phyloP scores from a whole-genome alignment of 1,140 invertebrate species.

The Orius laevigatus region DNA sequence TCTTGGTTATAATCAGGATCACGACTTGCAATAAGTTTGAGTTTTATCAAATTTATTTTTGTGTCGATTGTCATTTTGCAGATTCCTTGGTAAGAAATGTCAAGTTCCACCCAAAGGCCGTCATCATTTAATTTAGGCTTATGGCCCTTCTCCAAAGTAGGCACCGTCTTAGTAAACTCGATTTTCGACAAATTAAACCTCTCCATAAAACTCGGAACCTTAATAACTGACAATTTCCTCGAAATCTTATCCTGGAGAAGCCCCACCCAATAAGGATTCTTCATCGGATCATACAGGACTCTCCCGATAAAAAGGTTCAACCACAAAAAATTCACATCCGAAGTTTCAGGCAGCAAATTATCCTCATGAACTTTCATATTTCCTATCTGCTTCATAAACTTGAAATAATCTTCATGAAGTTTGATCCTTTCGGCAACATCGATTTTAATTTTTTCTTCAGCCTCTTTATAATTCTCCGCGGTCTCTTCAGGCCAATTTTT shows the following conservation, averaged over 20 bases:
- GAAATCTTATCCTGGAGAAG: slow-evolving; percentile 61
- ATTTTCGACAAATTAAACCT: slow-evolving; percentile 60
- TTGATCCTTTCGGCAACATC: no score
- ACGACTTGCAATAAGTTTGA: no score
- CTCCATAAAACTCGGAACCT: slow-evolving; percentile 78
- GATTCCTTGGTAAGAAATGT: slow-evolving; percentile 75
- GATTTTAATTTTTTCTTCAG: background rate
- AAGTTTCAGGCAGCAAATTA: no score
- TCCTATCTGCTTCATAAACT: slow-evolving; percentile 7
- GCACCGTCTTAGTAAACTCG: slow-evolving; percentile 54
- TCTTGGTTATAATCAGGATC: no score
- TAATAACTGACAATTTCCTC: slow-evolving; percentile 70
- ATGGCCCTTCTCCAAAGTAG: slow-evolving; percentile 55
- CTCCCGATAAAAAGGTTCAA: slow-evolving; percentile 59
- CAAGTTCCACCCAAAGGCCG: slow-evolving; percentile 80
- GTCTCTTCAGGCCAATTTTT: background rate
- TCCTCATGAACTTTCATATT: no score
- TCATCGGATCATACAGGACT: slow-evolving; percentile 60
- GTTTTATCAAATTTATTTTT: slow-evolving; percentile 72
- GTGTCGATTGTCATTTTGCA: slow-evolving; percentile 86
- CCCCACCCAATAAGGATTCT: slow-evolving; percentile 40
- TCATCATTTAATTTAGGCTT: slow-evolving; percentile 58
- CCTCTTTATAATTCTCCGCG: background rate
- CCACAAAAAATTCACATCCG: slow-evolving; percentile 30
- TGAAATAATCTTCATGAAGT: slow-evolving; percentile 4